Evolutionary conservation across 1,140 invertebrate genomes (phyloP), one percentile per base, ranked within the genome.

Genomic region (Branchinecta lindahli): DNA sequence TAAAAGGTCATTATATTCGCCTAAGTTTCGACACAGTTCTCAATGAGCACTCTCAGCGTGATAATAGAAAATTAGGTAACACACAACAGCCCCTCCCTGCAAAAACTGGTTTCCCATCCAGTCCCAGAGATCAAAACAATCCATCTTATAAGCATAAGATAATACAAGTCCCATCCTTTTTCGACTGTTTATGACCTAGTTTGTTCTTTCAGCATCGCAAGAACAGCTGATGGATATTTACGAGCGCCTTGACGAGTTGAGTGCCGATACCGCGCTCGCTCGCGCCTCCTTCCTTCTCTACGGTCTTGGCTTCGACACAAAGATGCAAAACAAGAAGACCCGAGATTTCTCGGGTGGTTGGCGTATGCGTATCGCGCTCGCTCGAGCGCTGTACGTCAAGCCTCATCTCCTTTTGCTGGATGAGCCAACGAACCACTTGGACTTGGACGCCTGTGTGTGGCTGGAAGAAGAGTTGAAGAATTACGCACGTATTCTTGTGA

Each of bases 281-380:
- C 86, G 94, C 74, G 97, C 96, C 18, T 94, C 92, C 2, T 86
- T 91, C 75, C 95, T 99, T 75, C 84, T 99, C 0, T 87, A 95
- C 77, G 97, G 97, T 87, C 84, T 99, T 10, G 97, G 97, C 46
- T 99, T 99, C 77, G 89, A 88, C 46, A 87, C 88, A 75, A 87
- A 89, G 69, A 99, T 99, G 97, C 94, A 99, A 79, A 79, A 85
- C 47, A 88, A 88, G 76, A 84, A 89, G 84, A 84, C 92, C 71
- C 96, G 92, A 84, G 94, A 97, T 77, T 98, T 97, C 78, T 96
- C 92, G 69, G 94, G 86, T 83, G 96, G 97, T 77, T 99, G 97
- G 97, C 84, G 97, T 70, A 99, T 99, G 97, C 84, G 97, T 75
- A 98, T 99, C 75, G 92, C 96, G n/a, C 81, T 99, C 44, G 97